Percentiles rank a stretch among this genome's conserved stretches.
Conservation (phyloP, 2,113 vertebrate species). For the Salvelinus fontinalis region DNA sequence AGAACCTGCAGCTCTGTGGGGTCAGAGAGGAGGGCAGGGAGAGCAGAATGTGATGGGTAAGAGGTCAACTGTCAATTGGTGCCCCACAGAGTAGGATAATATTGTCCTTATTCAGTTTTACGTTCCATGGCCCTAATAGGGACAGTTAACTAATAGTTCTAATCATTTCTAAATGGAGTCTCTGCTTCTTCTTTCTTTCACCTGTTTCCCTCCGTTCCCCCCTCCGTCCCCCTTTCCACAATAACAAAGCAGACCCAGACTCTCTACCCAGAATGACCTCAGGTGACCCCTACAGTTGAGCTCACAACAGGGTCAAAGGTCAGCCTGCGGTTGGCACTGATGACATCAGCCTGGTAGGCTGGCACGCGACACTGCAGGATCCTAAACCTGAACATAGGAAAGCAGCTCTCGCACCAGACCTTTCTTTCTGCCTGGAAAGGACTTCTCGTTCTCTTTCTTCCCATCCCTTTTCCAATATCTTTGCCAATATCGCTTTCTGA, state of each 20-base stretch:
- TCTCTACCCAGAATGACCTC: slow-evolving; percentile 48
- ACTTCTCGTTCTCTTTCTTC: not conserved
- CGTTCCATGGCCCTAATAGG: slow-evolving; percentile 25
- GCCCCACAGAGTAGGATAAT: not conserved
- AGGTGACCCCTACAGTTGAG: slow-evolving; percentile 42
- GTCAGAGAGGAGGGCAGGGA: slow-evolving; percentile 21
- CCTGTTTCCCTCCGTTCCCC: not conserved
- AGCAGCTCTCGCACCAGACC: not conserved
- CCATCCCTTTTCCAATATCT: not conserved
- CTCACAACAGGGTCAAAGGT: slow-evolving; percentile 50
- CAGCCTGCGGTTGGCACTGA: slow-evolving; percentile 58
- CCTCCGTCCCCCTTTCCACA: slow-evolving; percentile 25
- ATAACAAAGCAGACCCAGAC: not conserved
- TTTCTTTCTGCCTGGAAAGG: not conserved
- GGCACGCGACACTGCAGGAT: slow-evolving; percentile 65
- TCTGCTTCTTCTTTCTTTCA: slow-evolving; percentile 41
- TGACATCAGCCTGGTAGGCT: slow-evolving; percentile 53
- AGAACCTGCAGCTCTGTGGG: slow-evolving; percentile 45
- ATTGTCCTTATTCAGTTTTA: slow-evolving; percentile 11
- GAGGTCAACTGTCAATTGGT: slow-evolving; percentile 34
- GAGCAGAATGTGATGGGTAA: slow-evolving; percentile 49
- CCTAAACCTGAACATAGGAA: slow-evolving; percentile 61
- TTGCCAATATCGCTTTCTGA: slow-evolving; percentile 54
- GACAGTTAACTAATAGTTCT: not conserved
- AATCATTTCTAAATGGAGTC: slow-evolving; percentile 34